Percentiles rank a stretch among this genome's conserved stretches.
phyloP scores from a whole-genome alignment of 2,797 vertebrate species.

The Falco columbarius region DNA sequence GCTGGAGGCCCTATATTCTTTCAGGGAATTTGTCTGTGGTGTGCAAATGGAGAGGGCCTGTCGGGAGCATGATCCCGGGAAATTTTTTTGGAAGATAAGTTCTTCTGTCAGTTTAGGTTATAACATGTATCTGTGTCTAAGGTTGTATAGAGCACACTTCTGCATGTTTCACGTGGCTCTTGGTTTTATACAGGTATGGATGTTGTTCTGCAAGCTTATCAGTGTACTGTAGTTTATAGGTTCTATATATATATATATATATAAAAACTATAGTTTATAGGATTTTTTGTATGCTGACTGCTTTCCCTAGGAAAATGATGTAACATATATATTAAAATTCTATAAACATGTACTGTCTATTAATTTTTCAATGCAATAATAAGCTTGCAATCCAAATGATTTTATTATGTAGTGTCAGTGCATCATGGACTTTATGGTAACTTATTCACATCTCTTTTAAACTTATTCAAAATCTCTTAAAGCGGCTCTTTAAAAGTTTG shows the following conservation, averaged over 20 bases:
- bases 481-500: neutral
- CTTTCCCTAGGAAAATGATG: neutral
- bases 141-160: neutral
- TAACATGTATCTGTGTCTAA: neutral
- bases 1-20: neutral
- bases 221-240: neutral
- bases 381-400: neutral
- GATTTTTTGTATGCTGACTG: neutral
- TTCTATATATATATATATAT: neutral
- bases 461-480: neutral
- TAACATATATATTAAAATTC: neutral
- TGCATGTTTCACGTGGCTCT: neutral
- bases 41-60: neutral
- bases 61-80: neutral
- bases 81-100: neutral
- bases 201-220: neutral
- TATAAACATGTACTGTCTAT: neutral
- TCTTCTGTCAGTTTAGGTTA: neutral
- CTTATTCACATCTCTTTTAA: neutral
- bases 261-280: neutral
- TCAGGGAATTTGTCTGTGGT: neutral
- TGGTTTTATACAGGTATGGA: neutral
- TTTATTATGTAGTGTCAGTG: accelerated
- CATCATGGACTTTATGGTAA: neutral
- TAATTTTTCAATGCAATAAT: neutral